Percentiles rank a stretch among this genome's conserved stretches.
Evolutionary conservation across 2,113 vertebrate species (phyloP).

Genomic region (Phocoena sinus): DNA sequence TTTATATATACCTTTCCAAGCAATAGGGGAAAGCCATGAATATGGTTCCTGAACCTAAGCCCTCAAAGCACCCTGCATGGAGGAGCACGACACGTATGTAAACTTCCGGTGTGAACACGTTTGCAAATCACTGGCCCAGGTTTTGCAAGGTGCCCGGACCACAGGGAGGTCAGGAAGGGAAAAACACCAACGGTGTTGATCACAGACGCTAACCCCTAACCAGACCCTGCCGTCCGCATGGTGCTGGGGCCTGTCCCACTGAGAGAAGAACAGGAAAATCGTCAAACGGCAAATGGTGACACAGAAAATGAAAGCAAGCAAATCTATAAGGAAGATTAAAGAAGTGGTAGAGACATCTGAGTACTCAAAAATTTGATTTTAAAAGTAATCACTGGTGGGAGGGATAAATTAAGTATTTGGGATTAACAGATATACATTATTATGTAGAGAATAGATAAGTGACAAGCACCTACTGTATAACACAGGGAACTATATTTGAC

Average conservation of each 20-base stretch:
- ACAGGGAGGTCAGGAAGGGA: neutral
- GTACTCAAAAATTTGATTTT: neutral
- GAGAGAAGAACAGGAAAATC: neutral
- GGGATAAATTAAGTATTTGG: no score
- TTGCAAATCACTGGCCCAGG: slow-evolving; percentile 34
- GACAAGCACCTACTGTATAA: no score
- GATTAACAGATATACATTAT: no score
- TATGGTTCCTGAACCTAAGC: slow-evolving; percentile 22
- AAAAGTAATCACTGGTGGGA: neutral
- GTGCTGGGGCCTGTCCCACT: neutral
- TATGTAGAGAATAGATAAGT: no score
- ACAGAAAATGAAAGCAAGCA: neutral
- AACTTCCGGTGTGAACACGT: slow-evolving; percentile 6
- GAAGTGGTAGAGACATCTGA: neutral
- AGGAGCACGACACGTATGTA: slow-evolving; percentile 49
- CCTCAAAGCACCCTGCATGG: neutral
- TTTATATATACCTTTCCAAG: neutral
- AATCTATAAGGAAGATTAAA: neutral
- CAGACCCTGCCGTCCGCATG: neutral
- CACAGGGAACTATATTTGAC: no score
- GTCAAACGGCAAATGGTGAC: neutral
- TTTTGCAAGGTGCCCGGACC: slow-evolving; percentile 53
- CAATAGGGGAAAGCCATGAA: neutral
- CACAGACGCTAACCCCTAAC: neutral
- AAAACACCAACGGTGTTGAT: accelerated